A percentile compares a stretch with the other conserved stretches of the same genome.
Conservation (phyloP, 2,797 vertebrate genomes). For the Sebastolobus altivelis region DNA sequence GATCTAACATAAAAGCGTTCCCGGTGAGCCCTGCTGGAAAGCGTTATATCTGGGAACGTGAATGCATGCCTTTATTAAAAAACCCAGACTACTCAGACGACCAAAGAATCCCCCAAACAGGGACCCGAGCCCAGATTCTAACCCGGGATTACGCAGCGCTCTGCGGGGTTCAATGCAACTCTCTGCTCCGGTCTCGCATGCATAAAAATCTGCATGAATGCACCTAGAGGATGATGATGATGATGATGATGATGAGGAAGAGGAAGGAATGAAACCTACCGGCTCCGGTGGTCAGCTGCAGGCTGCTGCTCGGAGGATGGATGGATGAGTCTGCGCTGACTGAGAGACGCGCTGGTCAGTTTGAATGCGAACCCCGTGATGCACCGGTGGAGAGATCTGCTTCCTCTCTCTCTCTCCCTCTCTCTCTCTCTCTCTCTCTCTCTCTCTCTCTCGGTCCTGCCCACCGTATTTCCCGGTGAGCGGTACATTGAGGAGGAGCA, state of each 20-base stretch:
- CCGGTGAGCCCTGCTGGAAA: not conserved
- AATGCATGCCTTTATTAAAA: not conserved
- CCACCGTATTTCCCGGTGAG: constrained; percentile 40
- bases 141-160: not conserved
- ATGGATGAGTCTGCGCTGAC: constrained; percentile 19
- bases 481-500: constrained; percentile 20
- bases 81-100: not conserved
- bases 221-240: not conserved
- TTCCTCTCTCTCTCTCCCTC: constrained; percentile 16
- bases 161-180: not conserved
- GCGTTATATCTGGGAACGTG: not conserved
- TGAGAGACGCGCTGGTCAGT: constrained; percentile 72
- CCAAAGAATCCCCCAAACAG: not conserved
- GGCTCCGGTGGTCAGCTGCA: constrained; percentile 16
- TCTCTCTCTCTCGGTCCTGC: constrained; percentile 14
- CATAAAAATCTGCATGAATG: not conserved
- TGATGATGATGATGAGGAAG: not conserved
- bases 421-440: constrained; percentile 30
- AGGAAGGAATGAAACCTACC: constrained; percentile 43
- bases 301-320: not conserved
- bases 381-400: constrained; percentile 32
- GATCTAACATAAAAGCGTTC: constrained; percentile 36
- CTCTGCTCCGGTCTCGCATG: not conserved
- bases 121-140: not conserved
- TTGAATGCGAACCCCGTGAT: constrained; percentile 74